A percentile compares a stretch with the other conserved stretches of the same genome.
Conservation (phyloP, 2,888 invertebrate genomes). For the Nemapogon koenigi region DNA sequence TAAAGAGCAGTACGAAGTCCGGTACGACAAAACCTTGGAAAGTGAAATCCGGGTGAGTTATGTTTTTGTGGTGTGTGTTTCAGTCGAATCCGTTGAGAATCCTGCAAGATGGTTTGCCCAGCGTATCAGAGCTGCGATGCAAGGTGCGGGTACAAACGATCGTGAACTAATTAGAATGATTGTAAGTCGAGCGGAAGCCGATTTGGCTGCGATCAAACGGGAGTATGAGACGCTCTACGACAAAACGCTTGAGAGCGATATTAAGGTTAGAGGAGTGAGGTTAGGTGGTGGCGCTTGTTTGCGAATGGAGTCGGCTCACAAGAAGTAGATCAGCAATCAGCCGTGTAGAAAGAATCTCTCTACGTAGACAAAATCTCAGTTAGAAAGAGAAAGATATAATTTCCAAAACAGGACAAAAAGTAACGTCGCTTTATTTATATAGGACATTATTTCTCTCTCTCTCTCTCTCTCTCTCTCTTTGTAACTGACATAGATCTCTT, state of each 20-base stretch:
- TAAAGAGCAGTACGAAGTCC: conserved; percentile 72
- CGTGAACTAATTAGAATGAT: conserved; percentile 71
- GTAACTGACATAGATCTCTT: too few species aligned
- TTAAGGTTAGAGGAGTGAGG: conserved; percentile 53
- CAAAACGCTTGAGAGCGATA: conserved; percentile 70
- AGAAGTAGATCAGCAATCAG: too few species aligned
- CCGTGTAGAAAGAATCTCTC: too few species aligned
- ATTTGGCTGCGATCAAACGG: conserved; percentile 71
- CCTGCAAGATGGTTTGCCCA: conserved; percentile 75
- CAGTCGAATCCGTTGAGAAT: conserved; percentile 76
- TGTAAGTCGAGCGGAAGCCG: conserved; percentile 71
- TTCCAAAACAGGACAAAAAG: too few species aligned
- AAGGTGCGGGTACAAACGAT: conserved; percentile 77
- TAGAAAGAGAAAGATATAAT: too few species aligned
- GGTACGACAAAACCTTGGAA: conserved; percentile 72
- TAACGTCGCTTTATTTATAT: too few species aligned
- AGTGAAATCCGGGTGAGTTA: conserved; percentile 67
- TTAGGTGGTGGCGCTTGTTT: too few species aligned
- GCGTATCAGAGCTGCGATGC: conserved; percentile 68
- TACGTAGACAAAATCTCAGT: too few species aligned
- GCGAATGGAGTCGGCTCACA: too few species aligned
- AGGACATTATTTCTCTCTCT: too few species aligned
- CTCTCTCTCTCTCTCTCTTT: too few species aligned
- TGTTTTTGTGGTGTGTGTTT: conserved; percentile 21
- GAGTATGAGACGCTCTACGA: conserved; percentile 75